These are phyloP conservation scores for Bovichtus diacanthus DNA, from an alignment of 2,797 vertebrate species.

Conservation along the genomic window DNA sequence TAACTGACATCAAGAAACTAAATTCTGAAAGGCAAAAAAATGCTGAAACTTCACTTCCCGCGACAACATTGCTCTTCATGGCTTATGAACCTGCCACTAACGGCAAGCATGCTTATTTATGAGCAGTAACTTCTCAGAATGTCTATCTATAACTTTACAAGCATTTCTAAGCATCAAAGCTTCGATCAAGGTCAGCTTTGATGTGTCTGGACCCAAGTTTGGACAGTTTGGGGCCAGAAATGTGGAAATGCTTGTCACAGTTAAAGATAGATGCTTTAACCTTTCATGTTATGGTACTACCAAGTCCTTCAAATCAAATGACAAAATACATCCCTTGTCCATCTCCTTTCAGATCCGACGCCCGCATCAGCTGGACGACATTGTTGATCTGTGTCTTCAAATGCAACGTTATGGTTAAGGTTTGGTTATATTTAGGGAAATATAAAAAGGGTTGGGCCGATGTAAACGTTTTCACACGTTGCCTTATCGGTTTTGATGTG, in stretches of 20 bases:
- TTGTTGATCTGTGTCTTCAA: neutral
- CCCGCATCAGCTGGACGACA: neutral
- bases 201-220: neutral
- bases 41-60: slow-evolving; percentile 41
- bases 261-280: slow-evolving; percentile 11
- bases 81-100: slow-evolving; percentile 36
- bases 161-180: neutral
- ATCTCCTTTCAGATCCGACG: neutral
- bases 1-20: slow-evolving; percentile 78
- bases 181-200: neutral
- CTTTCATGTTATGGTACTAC: neutral
- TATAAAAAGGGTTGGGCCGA: no score
- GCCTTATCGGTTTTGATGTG: no score
- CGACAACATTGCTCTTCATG: neutral
- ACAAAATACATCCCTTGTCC: neutral
- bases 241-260: neutral
- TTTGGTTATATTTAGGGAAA: neutral
- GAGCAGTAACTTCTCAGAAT: neutral
- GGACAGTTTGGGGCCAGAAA: neutral
- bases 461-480: no score
- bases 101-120: neutral
- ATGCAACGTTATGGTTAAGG: neutral
- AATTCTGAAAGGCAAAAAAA: slow-evolving; percentile 63
- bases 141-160: slow-evolving; percentile 2
- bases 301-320: neutral